Percentiles rank a stretch among this genome's conserved stretches.
Evolutionary conservation across 2,888 invertebrate genomes (phyloP).

Genomic region (Troides oblongomaculatus): DNA sequence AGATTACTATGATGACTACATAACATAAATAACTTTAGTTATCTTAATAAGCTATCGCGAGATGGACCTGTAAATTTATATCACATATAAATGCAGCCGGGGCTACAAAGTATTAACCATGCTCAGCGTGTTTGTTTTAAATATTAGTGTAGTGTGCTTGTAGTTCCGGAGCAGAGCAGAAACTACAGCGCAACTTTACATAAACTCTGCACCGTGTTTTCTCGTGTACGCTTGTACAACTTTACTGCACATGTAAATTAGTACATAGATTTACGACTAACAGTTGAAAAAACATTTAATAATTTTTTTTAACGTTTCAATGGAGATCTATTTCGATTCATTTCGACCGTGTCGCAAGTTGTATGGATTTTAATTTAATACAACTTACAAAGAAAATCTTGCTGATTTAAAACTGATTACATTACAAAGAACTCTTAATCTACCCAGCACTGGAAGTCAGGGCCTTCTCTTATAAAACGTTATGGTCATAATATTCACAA

Average conservation of each 20-base stretch:
- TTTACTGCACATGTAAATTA: slow-evolving; percentile 5
- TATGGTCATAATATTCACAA: no score
- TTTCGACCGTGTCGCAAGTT: background rate
- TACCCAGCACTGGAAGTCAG: no score
- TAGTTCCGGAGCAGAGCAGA: slow-evolving; percentile 4
- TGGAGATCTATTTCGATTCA: background rate
- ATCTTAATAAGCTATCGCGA: background rate
- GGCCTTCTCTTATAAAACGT: no score
- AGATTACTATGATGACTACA: no score
- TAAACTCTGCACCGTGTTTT: slow-evolving; percentile 13
- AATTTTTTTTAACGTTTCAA: no score
- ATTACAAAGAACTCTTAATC: no score
- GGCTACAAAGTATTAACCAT: background rate
- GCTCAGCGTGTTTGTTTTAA: slow-evolving; percentile 8
- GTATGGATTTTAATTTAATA: no score
- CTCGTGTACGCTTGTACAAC: slow-evolving; percentile 15
- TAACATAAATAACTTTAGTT: no score
- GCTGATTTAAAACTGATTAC: no score
- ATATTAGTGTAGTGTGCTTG: slow-evolving; percentile 8
- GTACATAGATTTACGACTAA: background rate
- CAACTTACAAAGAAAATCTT: no score
- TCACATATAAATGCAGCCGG: background rate
- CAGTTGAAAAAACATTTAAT: no score
- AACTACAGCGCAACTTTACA: slow-evolving; percentile 10
- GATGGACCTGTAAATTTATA: background rate